phyloP scores from a whole-genome alignment of 2,113 vertebrate genomes.

The Leptocoma aspasia region DNA sequence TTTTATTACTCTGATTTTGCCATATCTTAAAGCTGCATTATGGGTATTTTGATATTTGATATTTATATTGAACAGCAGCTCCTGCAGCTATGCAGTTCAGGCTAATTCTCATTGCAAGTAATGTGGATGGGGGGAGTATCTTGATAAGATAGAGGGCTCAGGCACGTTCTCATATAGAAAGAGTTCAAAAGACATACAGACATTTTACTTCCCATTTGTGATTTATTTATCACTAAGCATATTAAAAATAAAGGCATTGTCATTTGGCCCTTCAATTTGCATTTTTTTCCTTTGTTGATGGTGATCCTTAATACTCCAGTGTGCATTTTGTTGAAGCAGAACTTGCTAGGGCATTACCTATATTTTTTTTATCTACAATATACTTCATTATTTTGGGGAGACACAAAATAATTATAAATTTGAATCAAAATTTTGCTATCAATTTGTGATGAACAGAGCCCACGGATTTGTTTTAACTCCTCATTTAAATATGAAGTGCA shows the following conservation, averaged over 20 bases:
- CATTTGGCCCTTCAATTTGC: background rate
- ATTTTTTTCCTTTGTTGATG: background rate
- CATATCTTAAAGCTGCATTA: background rate
- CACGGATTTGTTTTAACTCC: background rate
- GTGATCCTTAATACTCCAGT: background rate
- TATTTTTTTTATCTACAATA: background rate
- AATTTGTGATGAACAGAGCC: background rate
- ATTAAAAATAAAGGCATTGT: background rate
- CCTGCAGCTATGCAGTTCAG: background rate
- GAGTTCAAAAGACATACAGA: background rate
- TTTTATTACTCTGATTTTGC: background rate
- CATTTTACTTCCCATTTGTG: background rate
- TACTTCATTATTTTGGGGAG: background rate
- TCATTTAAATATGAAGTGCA: background rate
- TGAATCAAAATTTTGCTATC: background rate
- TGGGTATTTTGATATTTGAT: background rate
- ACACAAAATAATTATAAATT: background rate
- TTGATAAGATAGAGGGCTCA: background rate
- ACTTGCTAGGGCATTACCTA: background rate
- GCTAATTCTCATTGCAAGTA: background rate
- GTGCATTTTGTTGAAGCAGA: background rate
- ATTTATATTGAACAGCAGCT: background rate
- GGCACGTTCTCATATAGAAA: background rate
- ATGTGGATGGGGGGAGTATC: background rate
- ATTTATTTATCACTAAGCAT: background rate